Evolutionary conservation across 2,113 vertebrate genomes (phyloP).

Genomic region (Gymnobelideus leadbeateri): DNA sequence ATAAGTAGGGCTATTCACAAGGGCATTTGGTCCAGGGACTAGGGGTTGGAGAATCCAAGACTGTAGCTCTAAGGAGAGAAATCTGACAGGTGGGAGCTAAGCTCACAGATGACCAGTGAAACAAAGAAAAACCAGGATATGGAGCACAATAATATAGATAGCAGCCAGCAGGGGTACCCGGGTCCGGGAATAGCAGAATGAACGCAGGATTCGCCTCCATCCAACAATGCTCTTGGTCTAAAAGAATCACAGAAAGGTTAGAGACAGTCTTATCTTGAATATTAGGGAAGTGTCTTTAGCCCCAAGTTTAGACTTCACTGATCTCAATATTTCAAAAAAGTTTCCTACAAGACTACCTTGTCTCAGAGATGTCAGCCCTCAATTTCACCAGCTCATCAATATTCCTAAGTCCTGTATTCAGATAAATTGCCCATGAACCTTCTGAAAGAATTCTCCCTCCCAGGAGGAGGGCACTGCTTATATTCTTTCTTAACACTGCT

Average conservation of each 20-base stretch:
- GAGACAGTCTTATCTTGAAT: not conserved
- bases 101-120: conserved; percentile 91
- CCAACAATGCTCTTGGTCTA: conserved; percentile 87
- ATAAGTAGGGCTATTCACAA: conserved; percentile 28
- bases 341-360: not conserved
- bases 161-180: conserved; percentile 89
- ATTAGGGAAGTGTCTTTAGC: not conserved
- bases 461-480: not conserved
- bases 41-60: conserved; percentile 24
- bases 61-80: conserved; percentile 9
- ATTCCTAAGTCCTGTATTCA: not conserved
- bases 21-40: conserved; percentile 5
- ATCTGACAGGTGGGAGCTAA: conserved; percentile 1
- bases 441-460: not conserved
- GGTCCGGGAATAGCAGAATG: conserved; percentile 88
- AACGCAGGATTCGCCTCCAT: conserved; percentile 87
- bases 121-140: conserved; percentile 92
- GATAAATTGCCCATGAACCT: not conserved
- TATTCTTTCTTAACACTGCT: not conserved
- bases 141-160: conserved; percentile 90
- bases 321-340: not conserved
- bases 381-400: not conserved
- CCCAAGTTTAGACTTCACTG: not conserved
- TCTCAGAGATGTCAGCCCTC: not conserved
- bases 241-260: conserved; percentile 29